A percentile compares a stretch with the other conserved stretches of the same genome.
Evolutionary conservation across 2,888 invertebrate species (phyloP).

Genomic region (Ctena decussata): DNA sequence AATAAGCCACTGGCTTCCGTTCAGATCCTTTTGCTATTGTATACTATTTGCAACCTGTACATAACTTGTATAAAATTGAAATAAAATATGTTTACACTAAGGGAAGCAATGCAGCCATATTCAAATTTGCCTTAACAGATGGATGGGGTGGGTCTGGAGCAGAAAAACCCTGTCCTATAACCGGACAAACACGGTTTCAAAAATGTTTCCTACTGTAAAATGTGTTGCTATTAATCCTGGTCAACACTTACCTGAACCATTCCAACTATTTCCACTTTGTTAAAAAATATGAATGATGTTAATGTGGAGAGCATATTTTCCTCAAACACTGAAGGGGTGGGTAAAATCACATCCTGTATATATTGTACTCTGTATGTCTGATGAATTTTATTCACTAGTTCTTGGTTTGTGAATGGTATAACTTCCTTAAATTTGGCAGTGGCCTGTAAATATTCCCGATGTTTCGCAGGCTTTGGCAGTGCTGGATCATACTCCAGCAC

Average conservation of each 20-base stretch:
- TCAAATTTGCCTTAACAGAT: too few relatives aligned
- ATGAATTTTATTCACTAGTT: constrained; percentile 99
- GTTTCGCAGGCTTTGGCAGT: constrained; percentile 89
- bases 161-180: too few relatives aligned
- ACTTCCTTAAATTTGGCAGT: constrained; percentile 91
- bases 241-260: constrained; percentile 92
- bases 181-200: too few relatives aligned
- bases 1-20: too few relatives aligned
- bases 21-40: too few relatives aligned
- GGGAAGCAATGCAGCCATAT: too few relatives aligned
- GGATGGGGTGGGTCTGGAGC: too few relatives aligned
- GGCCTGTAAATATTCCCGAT: constrained; percentile 97
- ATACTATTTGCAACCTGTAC: too few relatives aligned
- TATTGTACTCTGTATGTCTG: constrained; percentile 99
- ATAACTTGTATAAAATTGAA: too few relatives aligned
- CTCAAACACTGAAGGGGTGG: constrained; percentile 99
- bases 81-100: too few relatives aligned
- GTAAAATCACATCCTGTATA: constrained; percentile 98
- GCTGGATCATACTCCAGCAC: constrained; percentile 98
- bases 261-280: constrained; percentile 99
- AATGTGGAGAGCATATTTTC: constrained; percentile 99
- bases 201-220: too few relatives aligned
- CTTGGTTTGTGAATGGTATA: constrained; percentile 97
- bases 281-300: constrained; percentile 99
- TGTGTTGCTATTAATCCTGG: too few relatives aligned